Conservation (phyloP, 2,888 invertebrate genomes). For the Mechanitis messenoides region DNA sequence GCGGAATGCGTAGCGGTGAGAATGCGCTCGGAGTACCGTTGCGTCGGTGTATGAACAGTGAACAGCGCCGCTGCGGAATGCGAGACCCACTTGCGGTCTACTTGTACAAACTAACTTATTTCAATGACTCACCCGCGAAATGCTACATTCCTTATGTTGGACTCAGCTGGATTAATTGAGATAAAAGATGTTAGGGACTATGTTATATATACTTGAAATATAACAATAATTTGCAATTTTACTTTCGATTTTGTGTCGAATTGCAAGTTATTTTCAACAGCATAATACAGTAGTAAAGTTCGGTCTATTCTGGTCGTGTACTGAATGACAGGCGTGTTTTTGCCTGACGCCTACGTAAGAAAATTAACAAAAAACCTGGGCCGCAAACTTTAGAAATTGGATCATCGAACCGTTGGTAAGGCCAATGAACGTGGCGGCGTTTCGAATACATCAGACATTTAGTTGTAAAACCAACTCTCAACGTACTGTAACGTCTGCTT, state of each 20-base stretch:
- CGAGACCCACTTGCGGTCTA: conserved; percentile 66
- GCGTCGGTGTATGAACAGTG: conserved; percentile 50
- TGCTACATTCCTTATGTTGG: conserved; percentile 26
- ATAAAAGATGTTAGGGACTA: too few species aligned
- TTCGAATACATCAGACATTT: conserved; percentile 34
- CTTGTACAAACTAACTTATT: conserved; percentile 48
- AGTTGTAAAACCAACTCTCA: conserved; percentile 29
- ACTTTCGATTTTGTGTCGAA: too few species aligned
- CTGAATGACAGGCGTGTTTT: conserved; percentile 58
- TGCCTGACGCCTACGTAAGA: conserved; percentile 47
- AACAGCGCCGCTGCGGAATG: conserved; percentile 56
- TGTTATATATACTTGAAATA: too few species aligned
- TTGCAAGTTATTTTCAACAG: too few species aligned
- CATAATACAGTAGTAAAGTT: conserved; percentile 21
- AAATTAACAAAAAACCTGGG: conserved; percentile 56
- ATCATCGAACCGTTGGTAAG: conserved; percentile 66
- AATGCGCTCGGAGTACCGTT: conserved; percentile 74
- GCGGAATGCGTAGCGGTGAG: conserved; percentile 70
- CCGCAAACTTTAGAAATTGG: conserved; percentile 61
- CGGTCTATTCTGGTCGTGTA: conserved; percentile 40
- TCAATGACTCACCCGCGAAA: conserved; percentile 60
- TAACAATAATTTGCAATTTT: too few species aligned
- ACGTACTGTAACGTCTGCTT: conserved; percentile 22
- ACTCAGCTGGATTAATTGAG: neutral
- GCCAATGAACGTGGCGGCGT: conserved; percentile 53